Evolutionary conservation across 2,797 vertebrate species (phyloP).

Genomic region (Tinamus major): DNA sequence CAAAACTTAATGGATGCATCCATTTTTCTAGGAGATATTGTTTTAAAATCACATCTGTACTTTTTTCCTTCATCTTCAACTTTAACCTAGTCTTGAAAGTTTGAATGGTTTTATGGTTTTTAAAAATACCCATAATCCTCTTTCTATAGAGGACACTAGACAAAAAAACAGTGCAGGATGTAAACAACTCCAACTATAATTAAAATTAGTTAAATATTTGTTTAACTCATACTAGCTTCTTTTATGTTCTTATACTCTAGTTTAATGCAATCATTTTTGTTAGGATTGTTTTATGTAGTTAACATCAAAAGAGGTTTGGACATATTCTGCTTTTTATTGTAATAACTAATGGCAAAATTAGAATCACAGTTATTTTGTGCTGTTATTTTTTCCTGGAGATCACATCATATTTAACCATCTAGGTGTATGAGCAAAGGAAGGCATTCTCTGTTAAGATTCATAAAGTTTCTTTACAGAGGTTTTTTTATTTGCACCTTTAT

Average conservation of each 20-base stretch:
- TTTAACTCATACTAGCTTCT: neutral
- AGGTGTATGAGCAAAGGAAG: neutral
- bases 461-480: neutral
- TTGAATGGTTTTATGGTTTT: neutral
- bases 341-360: neutral
- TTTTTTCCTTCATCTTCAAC: neutral
- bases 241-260: neutral
- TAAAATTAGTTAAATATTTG: neutral
- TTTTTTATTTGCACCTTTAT: neutral
- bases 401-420: neutral
- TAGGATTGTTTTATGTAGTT: neutral
- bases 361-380: neutral
- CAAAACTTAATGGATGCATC: neutral
- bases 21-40: neutral
- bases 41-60: neutral
- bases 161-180: fast-evolving
- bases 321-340: neutral
- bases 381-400: neutral
- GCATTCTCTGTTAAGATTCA: neutral
- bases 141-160: neutral
- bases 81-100: neutral
- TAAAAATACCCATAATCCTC: neutral
- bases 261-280: neutral
- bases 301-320: neutral
- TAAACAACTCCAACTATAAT: neutral